Percentiles rank a stretch among this genome's conserved stretches.
phyloP scores from a whole-genome alignment of 2,888 invertebrate genomes.

The Spisula solida region DNA sequence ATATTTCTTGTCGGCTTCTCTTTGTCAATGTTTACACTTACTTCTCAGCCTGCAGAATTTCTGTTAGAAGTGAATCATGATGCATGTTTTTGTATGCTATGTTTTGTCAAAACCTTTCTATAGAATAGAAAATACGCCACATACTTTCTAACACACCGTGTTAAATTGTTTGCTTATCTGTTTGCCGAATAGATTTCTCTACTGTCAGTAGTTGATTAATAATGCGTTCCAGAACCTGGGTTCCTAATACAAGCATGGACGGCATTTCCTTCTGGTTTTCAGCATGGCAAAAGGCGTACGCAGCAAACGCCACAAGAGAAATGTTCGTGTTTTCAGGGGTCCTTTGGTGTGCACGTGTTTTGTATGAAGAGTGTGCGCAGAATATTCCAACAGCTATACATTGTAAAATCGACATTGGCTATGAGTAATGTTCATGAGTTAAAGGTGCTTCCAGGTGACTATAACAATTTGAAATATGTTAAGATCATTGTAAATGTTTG shows the following conservation, averaged over 20 bases:
- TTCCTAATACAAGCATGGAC: constrained; percentile 11
- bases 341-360: not conserved
- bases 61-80: not conserved
- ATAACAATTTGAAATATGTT: too few relatives aligned
- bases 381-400: not conserved
- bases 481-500: too few relatives aligned
- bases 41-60: not conserved
- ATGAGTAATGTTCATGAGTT: not conserved
- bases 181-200: constrained; percentile 24
- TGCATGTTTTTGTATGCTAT: not conserved
- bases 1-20: too few relatives aligned
- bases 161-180: constrained; percentile 46
- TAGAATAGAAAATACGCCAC: constrained; percentile 31
- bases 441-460: too few relatives aligned
- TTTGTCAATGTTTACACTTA: too few relatives aligned
- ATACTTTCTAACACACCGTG: constrained; percentile 44
- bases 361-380: not conserved
- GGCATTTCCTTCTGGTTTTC: constrained; percentile 28
- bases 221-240: constrained; percentile 24
- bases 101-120: constrained; percentile 31
- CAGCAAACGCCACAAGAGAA: constrained; percentile 4
- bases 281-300: not conserved
- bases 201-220: constrained; percentile 44
- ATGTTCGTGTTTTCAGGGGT: not conserved
- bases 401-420: not conserved